These are phyloP conservation scores for Teleogryllus occipitalis DNA, from an alignment of 1,140 invertebrate species.

Conservation along the genomic window DNA sequence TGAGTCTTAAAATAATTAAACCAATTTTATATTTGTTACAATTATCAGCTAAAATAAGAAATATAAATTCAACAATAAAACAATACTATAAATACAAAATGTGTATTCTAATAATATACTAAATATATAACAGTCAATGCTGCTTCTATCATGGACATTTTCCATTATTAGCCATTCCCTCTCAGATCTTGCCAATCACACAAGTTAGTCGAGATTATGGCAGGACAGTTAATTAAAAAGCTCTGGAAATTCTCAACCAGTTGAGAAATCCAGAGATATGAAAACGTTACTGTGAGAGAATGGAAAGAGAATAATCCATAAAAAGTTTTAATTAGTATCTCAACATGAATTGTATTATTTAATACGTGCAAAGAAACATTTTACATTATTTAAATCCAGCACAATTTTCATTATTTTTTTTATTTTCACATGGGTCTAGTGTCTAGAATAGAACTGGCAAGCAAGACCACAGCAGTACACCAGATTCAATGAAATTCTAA, in stretches of 20 bases:
- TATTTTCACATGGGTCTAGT: no score
- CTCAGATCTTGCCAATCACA: not conserved
- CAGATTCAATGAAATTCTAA: no score
- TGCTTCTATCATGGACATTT: not conserved
- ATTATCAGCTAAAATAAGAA: not conserved
- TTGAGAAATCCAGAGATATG: conserved; percentile 21
- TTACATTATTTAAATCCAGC: no score
- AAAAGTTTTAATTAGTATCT: no score
- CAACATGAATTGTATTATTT: no score
- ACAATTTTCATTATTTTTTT: no score
- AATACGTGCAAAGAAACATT: no score
- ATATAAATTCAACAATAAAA: not conserved
- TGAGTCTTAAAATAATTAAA: no score
- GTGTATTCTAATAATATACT: not conserved
- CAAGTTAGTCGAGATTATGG: not conserved
- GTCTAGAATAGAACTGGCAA: no score
- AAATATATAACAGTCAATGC: not conserved
- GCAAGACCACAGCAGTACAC: no score
- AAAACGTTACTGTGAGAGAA: not conserved
- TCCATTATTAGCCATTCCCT: not conserved
- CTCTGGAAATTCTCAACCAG: conserved; percentile 22
- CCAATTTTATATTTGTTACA: not conserved
- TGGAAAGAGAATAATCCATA: not conserved
- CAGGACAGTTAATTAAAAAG: conserved; percentile 3
- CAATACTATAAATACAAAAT: not conserved